phyloP scores from a whole-genome alignment of 2,888 invertebrate genomes.

The Copidosoma aretas region DNA sequence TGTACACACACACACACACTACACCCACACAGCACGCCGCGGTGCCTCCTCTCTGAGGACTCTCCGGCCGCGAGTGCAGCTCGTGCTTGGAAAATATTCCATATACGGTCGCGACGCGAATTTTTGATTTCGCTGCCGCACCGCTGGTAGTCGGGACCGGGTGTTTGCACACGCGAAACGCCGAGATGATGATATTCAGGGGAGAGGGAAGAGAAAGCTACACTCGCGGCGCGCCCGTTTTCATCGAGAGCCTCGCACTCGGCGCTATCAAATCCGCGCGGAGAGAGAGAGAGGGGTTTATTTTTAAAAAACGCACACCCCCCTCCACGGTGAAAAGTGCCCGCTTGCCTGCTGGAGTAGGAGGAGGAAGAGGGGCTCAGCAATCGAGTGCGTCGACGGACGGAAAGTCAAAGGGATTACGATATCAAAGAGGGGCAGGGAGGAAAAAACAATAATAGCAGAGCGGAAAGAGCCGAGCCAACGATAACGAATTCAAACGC shows the following conservation, averaged over 20 bases:
- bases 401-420: slow-evolving; percentile 3
- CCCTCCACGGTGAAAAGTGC: background rate
- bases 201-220: background rate
- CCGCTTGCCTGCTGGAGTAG: too few species aligned
- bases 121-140: slow-evolving; percentile 26
- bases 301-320: too few species aligned
- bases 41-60: slow-evolving; percentile 17
- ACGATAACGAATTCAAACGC: background rate
- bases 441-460: too few species aligned
- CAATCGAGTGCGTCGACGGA: too few species aligned
- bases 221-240: background rate
- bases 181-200: background rate
- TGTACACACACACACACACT: slow-evolving; percentile 1
- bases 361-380: too few species aligned
- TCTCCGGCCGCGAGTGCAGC: slow-evolving; percentile 9
- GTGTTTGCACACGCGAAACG: background rate
- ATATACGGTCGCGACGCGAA: slow-evolving; percentile 6
- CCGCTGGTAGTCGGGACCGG: background rate
- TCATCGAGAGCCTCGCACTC: too few species aligned
- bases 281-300: too few species aligned
- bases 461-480: background rate
- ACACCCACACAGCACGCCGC: too few species aligned
- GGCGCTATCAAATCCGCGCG: too few species aligned
- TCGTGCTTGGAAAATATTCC: background rate
- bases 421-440: background rate